Evolutionary conservation across 2,888 invertebrate genomes (phyloP).

Genomic region (Cheilosia soror): DNA sequence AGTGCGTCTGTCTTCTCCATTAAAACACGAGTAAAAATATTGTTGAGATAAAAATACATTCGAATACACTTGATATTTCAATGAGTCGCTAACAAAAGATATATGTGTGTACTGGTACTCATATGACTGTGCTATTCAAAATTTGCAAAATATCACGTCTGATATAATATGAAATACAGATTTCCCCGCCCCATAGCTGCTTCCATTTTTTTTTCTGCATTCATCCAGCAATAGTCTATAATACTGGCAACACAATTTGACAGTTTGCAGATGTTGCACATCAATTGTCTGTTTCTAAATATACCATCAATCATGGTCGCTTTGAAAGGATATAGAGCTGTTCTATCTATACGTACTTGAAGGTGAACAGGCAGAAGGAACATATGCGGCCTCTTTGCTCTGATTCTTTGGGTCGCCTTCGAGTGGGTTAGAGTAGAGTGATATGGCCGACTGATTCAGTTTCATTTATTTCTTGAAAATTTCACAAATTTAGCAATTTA

Average conservation of each 20-base stretch:
- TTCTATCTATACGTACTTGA: constrained; percentile 5
- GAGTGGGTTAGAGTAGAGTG: constrained; percentile 9
- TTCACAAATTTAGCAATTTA: background rate
- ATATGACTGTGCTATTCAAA: background rate
- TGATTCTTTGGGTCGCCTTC: constrained; percentile 41
- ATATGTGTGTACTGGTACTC: too few relatives aligned
- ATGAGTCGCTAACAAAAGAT: background rate
- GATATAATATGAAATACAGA: background rate
- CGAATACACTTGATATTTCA: background rate
- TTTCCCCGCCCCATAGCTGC: background rate
- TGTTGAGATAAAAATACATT: background rate
- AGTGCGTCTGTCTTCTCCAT: background rate
- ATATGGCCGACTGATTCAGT: background rate
- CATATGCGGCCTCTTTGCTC: constrained; percentile 16
- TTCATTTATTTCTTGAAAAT: constrained; percentile 12
- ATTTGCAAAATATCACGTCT: background rate
- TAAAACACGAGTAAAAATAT: background rate
- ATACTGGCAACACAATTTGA: constrained; percentile 30
- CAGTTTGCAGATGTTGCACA: constrained; percentile 66
- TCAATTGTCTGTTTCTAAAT: constrained; percentile 58
- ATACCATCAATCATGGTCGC: constrained; percentile 63
- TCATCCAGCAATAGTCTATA: constrained; percentile 38
- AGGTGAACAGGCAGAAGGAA: constrained; percentile 1
- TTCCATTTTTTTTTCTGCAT: background rate
- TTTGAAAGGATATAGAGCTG: constrained; percentile 3